Base-by-base conservation (phyloP, 2,113 vertebrate genomes). In the Labeo catla region DNA sequence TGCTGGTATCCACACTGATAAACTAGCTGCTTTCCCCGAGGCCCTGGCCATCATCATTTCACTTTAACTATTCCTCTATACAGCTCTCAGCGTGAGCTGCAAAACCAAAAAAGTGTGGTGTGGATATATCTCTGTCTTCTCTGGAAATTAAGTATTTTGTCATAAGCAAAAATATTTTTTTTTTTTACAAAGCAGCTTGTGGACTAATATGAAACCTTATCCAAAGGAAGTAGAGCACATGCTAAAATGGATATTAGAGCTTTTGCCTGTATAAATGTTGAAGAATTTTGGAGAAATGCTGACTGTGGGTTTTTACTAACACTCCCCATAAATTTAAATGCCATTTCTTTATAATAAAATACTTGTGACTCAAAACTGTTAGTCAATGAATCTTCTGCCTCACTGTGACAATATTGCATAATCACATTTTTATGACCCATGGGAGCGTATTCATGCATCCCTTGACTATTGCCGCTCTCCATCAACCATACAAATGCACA, bases 11-110 rank as follows among this genome's bases (percentile, higher is more conserved):
- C 39, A 68, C 39, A 23, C 19, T 28, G 63, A 34, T 57, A 39
- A 63, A 85, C 73, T 23, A 34, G 50, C 84, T 73, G 77, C n/a
- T 78, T 59, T 49, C 19, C 59, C 49, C 9, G 34, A 66, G 85
- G 54, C 36, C 8, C 47, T 43, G 54, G 39, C 66, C 13, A 6
- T 82, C 28, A 76, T 83, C 8, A 54, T 80, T 86, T 70, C 65
- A 61, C 23, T 76, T 76, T 15, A 49, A 80, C 19, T 13, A 43
- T 76, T 52, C 54, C 52, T 12, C 21, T 23, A 39, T 19, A 52
- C 54, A 28, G 57, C 63, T 59, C 66, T 76, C 68, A 43, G 78
- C 28, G 9, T 65, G 43, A 52, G 57, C 19, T 63, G 4, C 54
- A 80, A 39, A 81, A 63, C 21, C 28, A 87, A 52, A 74, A 85